Evolutionary conservation across 2,888 invertebrate species (phyloP).

Genomic region (Nymphalis c-album): DNA sequence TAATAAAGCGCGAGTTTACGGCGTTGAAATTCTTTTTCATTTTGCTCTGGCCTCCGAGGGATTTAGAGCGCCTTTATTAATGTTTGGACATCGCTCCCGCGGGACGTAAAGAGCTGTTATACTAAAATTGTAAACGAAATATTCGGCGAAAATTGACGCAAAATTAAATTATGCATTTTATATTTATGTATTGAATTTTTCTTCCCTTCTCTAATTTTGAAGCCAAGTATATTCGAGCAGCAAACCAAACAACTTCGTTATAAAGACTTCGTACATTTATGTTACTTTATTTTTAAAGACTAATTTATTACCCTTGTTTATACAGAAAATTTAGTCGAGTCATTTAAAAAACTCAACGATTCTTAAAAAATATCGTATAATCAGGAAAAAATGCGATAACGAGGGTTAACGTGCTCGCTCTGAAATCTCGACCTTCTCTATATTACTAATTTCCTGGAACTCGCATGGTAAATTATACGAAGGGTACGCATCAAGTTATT

Average conservation of each 20-base stretch:
- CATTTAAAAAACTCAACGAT: slow-evolving; percentile 7
- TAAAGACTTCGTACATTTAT: neutral
- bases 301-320: slow-evolving; percentile 7
- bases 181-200: slow-evolving; percentile 1
- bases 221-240: neutral
- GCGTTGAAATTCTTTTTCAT: slow-evolving; percentile 36
- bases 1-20: slow-evolving; percentile 45
- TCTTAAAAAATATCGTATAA: slow-evolving; percentile 7
- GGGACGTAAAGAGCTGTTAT: slow-evolving; percentile 26
- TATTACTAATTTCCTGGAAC: slow-evolving; percentile 47
- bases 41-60: slow-evolving; percentile 26
- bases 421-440: slow-evolving; percentile 44
- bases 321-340: neutral
- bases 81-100: slow-evolving; percentile 36
- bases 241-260: neutral
- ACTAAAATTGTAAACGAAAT: slow-evolving; percentile 27
- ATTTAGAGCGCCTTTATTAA: slow-evolving; percentile 40
- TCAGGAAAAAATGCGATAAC: slow-evolving; percentile 44
- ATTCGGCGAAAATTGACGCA: slow-evolving; percentile 9
- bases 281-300: neutral
- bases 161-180: neutral
- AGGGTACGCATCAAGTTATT: neutral
- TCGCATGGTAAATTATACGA: slow-evolving; percentile 27
- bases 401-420: slow-evolving; percentile 52
- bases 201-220: neutral